Conservation (phyloP, 2,797 vertebrate species). For the Helicolenus hilgendorfi region DNA sequence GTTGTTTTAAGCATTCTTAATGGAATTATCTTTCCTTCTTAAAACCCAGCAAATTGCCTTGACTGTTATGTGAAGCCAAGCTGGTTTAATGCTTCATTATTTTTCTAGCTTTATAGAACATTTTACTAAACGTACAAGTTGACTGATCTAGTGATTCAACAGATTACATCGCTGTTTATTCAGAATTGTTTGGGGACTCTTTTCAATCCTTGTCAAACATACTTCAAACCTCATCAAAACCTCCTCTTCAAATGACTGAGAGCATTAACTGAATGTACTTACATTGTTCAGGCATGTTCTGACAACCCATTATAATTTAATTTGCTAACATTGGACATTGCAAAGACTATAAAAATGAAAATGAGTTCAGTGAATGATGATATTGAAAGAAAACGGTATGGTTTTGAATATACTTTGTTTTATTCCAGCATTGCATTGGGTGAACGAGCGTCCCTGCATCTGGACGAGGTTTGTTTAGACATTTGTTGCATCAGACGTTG, state of each 20-base stretch:
- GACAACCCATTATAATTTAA: not conserved
- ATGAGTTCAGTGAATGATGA: not conserved
- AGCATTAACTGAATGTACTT: not conserved
- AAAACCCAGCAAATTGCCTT: not conserved
- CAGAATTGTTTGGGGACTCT: not conserved
- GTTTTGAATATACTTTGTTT: slow-evolving; percentile 9
- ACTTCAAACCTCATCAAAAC: not conserved
- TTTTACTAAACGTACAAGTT: not conserved
- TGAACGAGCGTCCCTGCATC: slow-evolving; percentile 36
- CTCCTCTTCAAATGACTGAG: not conserved
- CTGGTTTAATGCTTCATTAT: not conserved
- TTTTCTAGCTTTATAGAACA: not conserved
- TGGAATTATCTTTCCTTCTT: not conserved
- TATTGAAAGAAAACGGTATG: not conserved
- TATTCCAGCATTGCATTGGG: slow-evolving; percentile 24
- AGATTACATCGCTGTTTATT: not conserved
- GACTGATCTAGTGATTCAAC: not conserved
- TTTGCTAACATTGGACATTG: not conserved
- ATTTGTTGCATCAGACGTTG: slow-evolving; percentile 73
- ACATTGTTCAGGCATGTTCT: not conserved
- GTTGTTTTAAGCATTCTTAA: not conserved
- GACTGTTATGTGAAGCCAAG: too few species aligned
- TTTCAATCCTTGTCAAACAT: not conserved
- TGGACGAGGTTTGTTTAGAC: slow-evolving; percentile 68
- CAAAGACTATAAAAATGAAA: not conserved